Base-by-base conservation (phyloP, 2,797 vertebrate species). In the Propithecus perrieri region DNA sequence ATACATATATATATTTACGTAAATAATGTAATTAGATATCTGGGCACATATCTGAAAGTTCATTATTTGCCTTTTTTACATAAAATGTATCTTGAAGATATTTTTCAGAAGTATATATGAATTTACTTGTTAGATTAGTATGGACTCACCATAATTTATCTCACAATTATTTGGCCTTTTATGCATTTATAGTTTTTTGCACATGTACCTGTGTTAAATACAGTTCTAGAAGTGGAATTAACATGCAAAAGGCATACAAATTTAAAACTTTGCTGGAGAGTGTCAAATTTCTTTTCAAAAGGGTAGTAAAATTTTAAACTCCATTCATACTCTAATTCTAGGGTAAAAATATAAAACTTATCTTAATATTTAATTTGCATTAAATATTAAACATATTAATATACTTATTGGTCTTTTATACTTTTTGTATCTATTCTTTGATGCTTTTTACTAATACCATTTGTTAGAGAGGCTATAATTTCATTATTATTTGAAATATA, bases 1-100 rank as follows among this genome's bases (percentile, higher is more conserved):
- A 76, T 43, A 81, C 33, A 65, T 2, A 30, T 13, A 53, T 14
- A 88, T 30, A 86, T 87, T 78, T 63, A 78, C 43, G 72, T 28
- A 91, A 85, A 48, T 89, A 94, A 81, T 30, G 55, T 57, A 86
- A 57, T 85, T 61, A 75, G 69, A 67, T 4, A 96, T 86, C 15
- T 86, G 55, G 81, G 4, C 8, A 63, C 15, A 30, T 78, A 61
- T 88, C 48, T 84, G 20, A 72, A 78, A 84, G 63, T 87, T 74
- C 41, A 78, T 22, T 48, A 41, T 76, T 94, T 87, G 55, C n/a
- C 35, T 74, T 79, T 75, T 85, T 91, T 67, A 74, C 57, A 80
- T 59, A 12, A 41, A 59, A n/a, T 43, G 55, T 72, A n/a, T 65
- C 80, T 93, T 88, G 43, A 55, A 63, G 46, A 79, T 91, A 8